phyloP scores from a whole-genome alignment of 2,888 invertebrate species.

The Cheilosia vulpina region DNA sequence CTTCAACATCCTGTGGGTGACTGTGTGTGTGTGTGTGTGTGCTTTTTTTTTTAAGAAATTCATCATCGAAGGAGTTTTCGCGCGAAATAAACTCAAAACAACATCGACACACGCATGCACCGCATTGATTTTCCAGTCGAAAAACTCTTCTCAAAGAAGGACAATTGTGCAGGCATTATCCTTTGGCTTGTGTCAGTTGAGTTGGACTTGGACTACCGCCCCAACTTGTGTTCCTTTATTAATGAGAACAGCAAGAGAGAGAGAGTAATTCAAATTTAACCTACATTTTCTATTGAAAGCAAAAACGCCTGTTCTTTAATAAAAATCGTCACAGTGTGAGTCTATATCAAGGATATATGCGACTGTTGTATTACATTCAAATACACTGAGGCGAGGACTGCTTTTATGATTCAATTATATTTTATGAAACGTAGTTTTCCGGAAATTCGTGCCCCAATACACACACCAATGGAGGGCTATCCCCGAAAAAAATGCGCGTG shows the following conservation, averaged over 20 bases:
- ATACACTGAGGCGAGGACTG: background rate
- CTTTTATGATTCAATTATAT: slow-evolving; percentile 40
- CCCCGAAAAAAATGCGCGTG: background rate
- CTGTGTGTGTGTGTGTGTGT: background rate
- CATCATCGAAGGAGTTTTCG: slow-evolving; percentile 35
- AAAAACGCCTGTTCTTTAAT: slow-evolving; percentile 14
- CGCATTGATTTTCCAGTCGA: slow-evolving; percentile 33
- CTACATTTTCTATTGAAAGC: slow-evolving; percentile 25
- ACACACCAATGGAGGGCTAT: background rate
- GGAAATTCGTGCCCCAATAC: background rate
- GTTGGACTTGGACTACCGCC: background rate
- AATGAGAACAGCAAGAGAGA: slow-evolving; percentile 1
- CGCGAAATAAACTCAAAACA: slow-evolving; percentile 28
- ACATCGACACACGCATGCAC: background rate
- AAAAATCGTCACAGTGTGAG: slow-evolving; percentile 11
- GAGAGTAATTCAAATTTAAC: slow-evolving; percentile 48
- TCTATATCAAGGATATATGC: background rate
- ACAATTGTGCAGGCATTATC: slow-evolving; percentile 16
- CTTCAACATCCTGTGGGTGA: background rate
- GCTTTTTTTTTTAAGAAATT: slow-evolving; percentile 6
- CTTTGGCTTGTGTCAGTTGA: slow-evolving; percentile 7
- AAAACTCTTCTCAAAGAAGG: slow-evolving; percentile 25
- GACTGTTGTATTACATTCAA: slow-evolving; percentile 7
- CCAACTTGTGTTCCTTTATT: background rate
- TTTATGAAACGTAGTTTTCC: slow-evolving; percentile 22